phyloP scores from a whole-genome alignment of 2,797 vertebrate species.

The Pseudomugil tenellus region DNA sequence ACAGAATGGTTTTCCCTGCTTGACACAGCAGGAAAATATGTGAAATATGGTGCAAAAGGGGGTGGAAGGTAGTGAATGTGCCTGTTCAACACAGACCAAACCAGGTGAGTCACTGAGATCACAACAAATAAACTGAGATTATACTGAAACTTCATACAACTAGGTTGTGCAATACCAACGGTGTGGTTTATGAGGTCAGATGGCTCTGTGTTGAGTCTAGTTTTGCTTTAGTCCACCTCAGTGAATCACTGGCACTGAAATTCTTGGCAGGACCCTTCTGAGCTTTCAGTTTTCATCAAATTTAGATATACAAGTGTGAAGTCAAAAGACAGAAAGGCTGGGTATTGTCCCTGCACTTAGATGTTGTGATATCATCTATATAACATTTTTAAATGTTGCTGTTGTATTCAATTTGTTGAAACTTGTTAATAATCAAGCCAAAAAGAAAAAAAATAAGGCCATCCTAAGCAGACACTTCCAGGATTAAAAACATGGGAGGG shows the following conservation, averaged over 20 bases:
- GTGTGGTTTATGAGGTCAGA: conserved; percentile 33
- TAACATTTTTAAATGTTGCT: not conserved
- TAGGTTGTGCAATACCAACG: conserved; percentile 23
- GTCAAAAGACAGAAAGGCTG: not conserved
- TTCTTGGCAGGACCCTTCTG: not conserved
- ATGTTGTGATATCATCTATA: not conserved
- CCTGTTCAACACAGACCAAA: conserved; percentile 10
- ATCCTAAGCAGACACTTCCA: not conserved
- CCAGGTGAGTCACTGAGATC: conserved; percentile 53
- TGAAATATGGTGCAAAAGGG: not conserved
- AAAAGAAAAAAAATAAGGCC: not conserved
- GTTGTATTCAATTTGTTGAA: not conserved
- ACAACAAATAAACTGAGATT: conserved; percentile 34
- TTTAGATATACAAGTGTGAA: not conserved
- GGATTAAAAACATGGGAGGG: not conserved
- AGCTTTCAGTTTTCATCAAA: not conserved
- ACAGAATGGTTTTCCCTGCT: conserved; percentile 3
- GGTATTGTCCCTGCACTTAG: not conserved
- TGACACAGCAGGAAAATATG: conserved; percentile 41
- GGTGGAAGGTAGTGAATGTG: conserved; percentile 16
- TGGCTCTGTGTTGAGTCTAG: conserved; percentile 1
- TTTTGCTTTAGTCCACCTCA: conserved; percentile 14
- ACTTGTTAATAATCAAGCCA: not conserved
- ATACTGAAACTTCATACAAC: conserved; percentile 22
- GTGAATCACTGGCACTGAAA: conserved; percentile 13